Evolutionary conservation across 2,888 invertebrate species (phyloP), one percentile per base, ranked within the genome.

Genomic region (Harpalus rufipes): DNA sequence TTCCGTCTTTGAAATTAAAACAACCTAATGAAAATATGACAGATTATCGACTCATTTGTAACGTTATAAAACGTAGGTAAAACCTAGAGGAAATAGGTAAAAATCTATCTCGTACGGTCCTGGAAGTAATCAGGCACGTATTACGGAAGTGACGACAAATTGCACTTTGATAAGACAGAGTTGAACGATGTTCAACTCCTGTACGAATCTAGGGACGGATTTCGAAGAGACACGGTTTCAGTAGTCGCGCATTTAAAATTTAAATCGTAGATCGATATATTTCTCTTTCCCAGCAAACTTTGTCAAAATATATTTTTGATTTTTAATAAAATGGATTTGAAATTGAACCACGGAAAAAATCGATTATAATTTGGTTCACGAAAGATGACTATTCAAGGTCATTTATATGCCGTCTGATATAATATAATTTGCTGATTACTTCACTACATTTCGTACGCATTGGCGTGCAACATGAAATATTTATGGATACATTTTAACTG

Each of bases 81-180:
- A 51, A 51, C 8, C 10, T 12, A 51, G 44, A 51, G 44, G 10
- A 51, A 51, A 51, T 51, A 51, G 44, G 44, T 51, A 12, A 8
- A 51, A 51, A 51, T 51, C 61, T 8, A 2, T 61, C 7, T 5
- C 68, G 32, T 68, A 68, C 68, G 39, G 21, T 12, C 7, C 39
- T 68, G 68, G 25, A 21, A 21, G 68, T 68, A 68, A 68, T 68
- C 39, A 39, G 18, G 32, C n/a, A 12, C 14, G 21, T 25, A 14
- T 68, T 68, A 7, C 68, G 68, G 68, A 68, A 68, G 39, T 12
- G 25, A 32, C 10, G 68, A 3, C 12, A 68, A 68, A 68, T 68
- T 68, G 68, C 68, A 10, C 14, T 21, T 25, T 68, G 68, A 68
- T 68, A 68, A 65, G 65, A 65, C 65, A 65, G 25, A 59, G 59